A percentile compares a stretch with the other conserved stretches of the same genome.
These are phyloP conservation scores for Sylvilagus floridanus DNA, from an alignment of 2,797 vertebrate genomes.

Conservation along the genomic window DNA sequence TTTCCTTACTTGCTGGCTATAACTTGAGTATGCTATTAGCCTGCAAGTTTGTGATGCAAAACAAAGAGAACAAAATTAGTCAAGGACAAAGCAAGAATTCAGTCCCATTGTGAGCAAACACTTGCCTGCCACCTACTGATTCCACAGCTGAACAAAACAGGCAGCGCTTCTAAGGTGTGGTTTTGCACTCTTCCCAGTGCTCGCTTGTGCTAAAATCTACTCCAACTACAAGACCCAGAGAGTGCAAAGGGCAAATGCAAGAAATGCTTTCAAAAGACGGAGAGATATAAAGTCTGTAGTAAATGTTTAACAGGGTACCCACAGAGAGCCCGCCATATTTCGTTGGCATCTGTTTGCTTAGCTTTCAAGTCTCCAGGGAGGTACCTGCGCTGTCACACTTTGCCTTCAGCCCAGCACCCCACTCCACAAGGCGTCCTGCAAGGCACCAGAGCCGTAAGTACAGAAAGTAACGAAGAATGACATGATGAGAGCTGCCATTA, in stretches of 20 bases:
- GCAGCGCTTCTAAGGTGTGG: neutral
- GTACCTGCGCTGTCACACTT: fast-evolving
- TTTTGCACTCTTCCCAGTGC: neutral
- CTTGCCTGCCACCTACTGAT: neutral
- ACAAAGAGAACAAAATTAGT: neutral
- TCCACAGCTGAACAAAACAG: neutral
- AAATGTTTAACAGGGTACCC: constrained; percentile 36
- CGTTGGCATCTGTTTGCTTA: neutral
- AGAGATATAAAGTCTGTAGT: neutral
- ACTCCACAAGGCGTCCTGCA: neutral
- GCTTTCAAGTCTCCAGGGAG: neutral
- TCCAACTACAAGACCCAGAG: neutral
- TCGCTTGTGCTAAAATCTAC: neutral
- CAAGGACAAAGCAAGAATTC: neutral
- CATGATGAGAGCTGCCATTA: neutral
- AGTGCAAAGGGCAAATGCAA: constrained; percentile 7
- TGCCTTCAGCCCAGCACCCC: neutral
- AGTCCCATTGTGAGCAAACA: neutral
- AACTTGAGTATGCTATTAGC: neutral
- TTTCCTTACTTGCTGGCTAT: neutral
- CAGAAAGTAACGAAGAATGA: neutral
- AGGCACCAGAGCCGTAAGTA: fast-evolving
- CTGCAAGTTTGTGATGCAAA: neutral
- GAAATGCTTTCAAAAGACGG: neutral
- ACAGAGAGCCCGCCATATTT: neutral